A percentile compares a stretch with the other conserved stretches of the same genome.
Conservation (phyloP, 2,888 invertebrate species). For the Ectemnius cavifrons region DNA sequence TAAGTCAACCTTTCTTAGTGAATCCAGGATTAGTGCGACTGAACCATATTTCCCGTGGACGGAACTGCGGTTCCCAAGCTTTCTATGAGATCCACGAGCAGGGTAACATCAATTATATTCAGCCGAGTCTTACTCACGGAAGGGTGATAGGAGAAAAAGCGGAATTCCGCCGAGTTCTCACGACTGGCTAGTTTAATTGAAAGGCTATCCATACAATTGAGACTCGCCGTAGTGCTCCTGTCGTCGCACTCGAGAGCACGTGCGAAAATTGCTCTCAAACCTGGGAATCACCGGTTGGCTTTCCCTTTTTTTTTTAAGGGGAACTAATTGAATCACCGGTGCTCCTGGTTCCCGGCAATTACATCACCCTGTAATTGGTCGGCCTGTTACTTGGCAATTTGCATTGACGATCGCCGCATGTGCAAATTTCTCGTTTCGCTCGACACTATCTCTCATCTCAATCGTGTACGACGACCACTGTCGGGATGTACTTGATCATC, state of each 20-base stretch:
- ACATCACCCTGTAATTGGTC: too few species aligned
- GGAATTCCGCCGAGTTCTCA: constrained; percentile 56
- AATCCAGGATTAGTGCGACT: too few species aligned
- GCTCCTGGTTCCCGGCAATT: neutral
- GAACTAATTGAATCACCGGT: too few species aligned
- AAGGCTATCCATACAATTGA: constrained; percentile 29
- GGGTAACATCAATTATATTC: constrained; percentile 52
- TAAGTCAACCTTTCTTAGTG: neutral
- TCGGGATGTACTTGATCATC: too few species aligned
- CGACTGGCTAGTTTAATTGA: constrained; percentile 46
- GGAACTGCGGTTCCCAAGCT: constrained; percentile 61
- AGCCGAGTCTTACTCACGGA: constrained; percentile 34
- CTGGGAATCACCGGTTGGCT: constrained; percentile 33
- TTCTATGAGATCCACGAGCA: constrained; percentile 57
- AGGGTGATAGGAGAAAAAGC: constrained; percentile 48
- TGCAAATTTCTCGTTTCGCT: too few species aligned
- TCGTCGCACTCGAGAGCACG: neutral
- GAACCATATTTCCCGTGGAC: neutral
- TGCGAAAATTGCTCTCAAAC: constrained; percentile 36
- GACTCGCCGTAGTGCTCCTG: constrained; percentile 7
- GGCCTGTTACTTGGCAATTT: constrained; percentile 19
- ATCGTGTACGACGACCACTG: too few species aligned
- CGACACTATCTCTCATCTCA: too few species aligned
- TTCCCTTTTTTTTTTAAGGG: constrained; percentile 31
- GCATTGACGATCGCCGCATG: too few species aligned